These are phyloP conservation scores for Microplitis deprimator DNA, from an alignment of 2,888 invertebrate genomes.

Conservation along the genomic window DNA sequence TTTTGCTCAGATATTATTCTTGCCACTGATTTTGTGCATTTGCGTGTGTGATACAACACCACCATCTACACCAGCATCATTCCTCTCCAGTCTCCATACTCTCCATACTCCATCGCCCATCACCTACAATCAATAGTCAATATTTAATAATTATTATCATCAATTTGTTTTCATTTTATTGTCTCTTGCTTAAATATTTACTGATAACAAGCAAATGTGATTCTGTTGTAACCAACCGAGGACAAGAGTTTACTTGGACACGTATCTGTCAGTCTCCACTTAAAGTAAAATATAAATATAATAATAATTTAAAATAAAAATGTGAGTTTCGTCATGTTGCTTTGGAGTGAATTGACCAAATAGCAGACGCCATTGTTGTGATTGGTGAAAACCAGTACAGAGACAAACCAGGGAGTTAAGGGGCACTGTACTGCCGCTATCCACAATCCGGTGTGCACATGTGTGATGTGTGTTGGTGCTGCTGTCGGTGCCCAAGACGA, in stretches of 20 bases:
- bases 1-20: slow-evolving; percentile 40
- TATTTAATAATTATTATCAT: neutral
- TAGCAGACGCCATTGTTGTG: slow-evolving; percentile 68
- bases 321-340: slow-evolving; percentile 6
- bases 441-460: neutral
- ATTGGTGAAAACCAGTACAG: slow-evolving; percentile 56
- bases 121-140: neutral
- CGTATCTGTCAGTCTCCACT: neutral
- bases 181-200: too few relatives aligned
- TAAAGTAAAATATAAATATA: neutral
- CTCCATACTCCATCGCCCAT: neutral
- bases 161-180: neutral
- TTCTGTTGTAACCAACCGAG: too few relatives aligned
- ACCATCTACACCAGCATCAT: too few relatives aligned
- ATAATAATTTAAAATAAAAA: neutral
- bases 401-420: slow-evolving; percentile 2
- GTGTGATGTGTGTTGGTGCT: slow-evolving; percentile 1
- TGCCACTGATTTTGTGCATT: slow-evolving; percentile 53
- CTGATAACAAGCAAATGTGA: too few relatives aligned
- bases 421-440: neutral
- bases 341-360: slow-evolving; percentile 58
- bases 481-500: slow-evolving; percentile 51
- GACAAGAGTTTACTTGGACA: too few relatives aligned
- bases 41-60: slow-evolving; percentile 43
- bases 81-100: too few relatives aligned